These are phyloP conservation scores for Lasioglossum albipes DNA, from an alignment of 1,140 invertebrate species.

Conservation along the genomic window DNA sequence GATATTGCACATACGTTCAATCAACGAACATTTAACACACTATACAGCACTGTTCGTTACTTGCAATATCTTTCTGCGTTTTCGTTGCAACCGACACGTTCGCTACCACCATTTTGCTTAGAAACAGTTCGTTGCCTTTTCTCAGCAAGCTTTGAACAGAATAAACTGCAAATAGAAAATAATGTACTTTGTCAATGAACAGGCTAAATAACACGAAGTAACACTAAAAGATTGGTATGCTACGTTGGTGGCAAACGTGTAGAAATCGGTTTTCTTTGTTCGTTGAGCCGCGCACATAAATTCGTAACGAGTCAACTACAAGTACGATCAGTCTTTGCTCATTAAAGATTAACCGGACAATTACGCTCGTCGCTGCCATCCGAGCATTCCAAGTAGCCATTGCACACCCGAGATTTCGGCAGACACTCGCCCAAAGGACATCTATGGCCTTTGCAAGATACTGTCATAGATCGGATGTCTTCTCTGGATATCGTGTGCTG, in stretches of 20 bases:
- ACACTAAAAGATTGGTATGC: no score
- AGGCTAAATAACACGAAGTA: no score
- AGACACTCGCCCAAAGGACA: slow-evolving; percentile 89
- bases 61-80: not conserved
- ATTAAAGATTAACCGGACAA: slow-evolving; percentile 63
- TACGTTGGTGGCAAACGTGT: no score
- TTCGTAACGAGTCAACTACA: not conserved
- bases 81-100: no score
- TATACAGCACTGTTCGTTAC: slow-evolving; percentile 2
- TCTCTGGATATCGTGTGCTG: slow-evolving; percentile 80
- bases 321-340: slow-evolving; percentile 40
- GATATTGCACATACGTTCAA: slow-evolving; percentile 33
- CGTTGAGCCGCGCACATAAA: no score
- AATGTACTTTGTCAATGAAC: no score
- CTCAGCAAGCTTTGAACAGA: no score
- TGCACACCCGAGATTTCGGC: slow-evolving; percentile 85
- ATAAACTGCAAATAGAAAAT: no score
- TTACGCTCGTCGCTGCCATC: slow-evolving; percentile 86
- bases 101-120: no score
- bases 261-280: no score
- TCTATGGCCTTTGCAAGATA: slow-evolving; percentile 84
- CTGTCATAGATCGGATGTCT: slow-evolving; percentile 68
- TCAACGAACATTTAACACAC: slow-evolving; percentile 6
- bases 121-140: no score
- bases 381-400: slow-evolving; percentile 88